Percentiles rank a stretch among this genome's conserved stretches.
These are phyloP conservation scores for Cataglyphis cursor DNA, from an alignment of 2,888 invertebrate genomes.

Conservation along the genomic window DNA sequence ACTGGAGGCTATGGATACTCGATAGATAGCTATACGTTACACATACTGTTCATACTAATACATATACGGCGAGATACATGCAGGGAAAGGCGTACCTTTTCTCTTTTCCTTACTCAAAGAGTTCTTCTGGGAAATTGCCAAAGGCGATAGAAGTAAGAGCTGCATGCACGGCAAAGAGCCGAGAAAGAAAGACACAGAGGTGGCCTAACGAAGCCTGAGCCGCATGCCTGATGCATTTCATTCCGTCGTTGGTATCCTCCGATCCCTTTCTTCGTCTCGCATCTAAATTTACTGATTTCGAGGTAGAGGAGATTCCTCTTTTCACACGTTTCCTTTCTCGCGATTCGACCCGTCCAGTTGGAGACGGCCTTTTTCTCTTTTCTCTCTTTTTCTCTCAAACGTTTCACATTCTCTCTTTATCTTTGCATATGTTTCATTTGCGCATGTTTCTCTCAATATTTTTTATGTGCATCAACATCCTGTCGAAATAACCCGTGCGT, in stretches of 20 bases:
- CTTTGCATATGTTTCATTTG: background rate
- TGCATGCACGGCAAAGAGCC: slow-evolving; percentile 34
- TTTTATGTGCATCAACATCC: slow-evolving; percentile 28
- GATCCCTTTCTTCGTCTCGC: slow-evolving; percentile 27
- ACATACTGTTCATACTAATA: slow-evolving; percentile 23
- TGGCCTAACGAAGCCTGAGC: slow-evolving; percentile 76
- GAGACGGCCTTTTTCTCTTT: background rate
- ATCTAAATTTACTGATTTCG: slow-evolving; percentile 66
- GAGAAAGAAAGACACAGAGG: slow-evolving; percentile 58
- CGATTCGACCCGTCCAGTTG: slow-evolving; percentile 41
- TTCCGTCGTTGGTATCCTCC: slow-evolving; percentile 43
- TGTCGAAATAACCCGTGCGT: slow-evolving; percentile 10
- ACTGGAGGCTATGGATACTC: background rate
- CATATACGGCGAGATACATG: slow-evolving; percentile 24
- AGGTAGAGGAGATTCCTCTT: slow-evolving; percentile 25
- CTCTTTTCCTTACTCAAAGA: slow-evolving; percentile 76
- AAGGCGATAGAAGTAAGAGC: slow-evolving; percentile 62
- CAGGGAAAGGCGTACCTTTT: slow-evolving; percentile 36
- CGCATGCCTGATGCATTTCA: slow-evolving; percentile 71
- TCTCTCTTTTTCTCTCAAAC: slow-evolving; percentile 4
- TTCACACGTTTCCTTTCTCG: slow-evolving; percentile 13
- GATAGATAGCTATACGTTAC: slow-evolving; percentile 6
- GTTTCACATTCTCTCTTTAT: background rate
- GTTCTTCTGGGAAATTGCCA: slow-evolving; percentile 74
- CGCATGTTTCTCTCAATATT: slow-evolving; percentile 27